These are phyloP conservation scores for Sceloporus tristichus DNA, from an alignment of 2,113 vertebrate genomes.

Conservation along the genomic window DNA sequence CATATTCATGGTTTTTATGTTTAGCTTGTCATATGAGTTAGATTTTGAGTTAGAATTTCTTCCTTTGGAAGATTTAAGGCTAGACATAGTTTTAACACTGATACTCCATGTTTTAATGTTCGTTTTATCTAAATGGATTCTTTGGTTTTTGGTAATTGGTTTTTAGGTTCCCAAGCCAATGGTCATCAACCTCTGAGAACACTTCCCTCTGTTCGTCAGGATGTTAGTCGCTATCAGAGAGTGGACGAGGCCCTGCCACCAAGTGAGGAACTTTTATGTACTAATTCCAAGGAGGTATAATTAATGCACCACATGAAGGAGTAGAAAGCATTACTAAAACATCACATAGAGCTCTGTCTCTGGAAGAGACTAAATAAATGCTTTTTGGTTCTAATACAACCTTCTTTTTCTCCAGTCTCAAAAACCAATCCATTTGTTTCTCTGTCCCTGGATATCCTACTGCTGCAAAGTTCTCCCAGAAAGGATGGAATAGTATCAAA, in stretches of 20 bases:
- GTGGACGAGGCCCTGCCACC: constrained; percentile 98
- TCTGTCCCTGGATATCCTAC: not conserved
- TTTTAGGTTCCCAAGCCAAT: constrained; percentile 85
- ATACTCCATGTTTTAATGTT: not conserved
- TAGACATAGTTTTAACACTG: not conserved
- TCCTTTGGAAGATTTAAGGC: not conserved
- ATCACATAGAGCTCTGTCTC: no score
- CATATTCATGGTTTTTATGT: not conserved
- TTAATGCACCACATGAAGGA: not conserved
- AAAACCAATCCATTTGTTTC: not conserved
- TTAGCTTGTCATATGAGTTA: not conserved
- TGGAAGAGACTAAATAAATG: not conserved
- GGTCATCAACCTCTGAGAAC: constrained; percentile 90
- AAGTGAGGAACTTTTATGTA: constrained; percentile 84
- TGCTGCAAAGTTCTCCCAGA: not conserved
- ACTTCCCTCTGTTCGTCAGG: constrained; percentile 93
- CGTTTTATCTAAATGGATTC: not conserved
- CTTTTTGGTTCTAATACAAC: not conserved
- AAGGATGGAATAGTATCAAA: not conserved
- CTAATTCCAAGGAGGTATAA: constrained; percentile 10
- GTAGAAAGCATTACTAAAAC: not conserved
- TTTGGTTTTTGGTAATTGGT: constrained; percentile 33
- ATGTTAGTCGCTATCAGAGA: constrained; percentile 95
- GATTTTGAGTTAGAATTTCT: no score
- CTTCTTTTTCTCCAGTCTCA: not conserved